These are phyloP conservation scores for Hephaestus fuliginosus DNA, from an alignment of 2,797 vertebrate genomes.

Conservation along the genomic window DNA sequence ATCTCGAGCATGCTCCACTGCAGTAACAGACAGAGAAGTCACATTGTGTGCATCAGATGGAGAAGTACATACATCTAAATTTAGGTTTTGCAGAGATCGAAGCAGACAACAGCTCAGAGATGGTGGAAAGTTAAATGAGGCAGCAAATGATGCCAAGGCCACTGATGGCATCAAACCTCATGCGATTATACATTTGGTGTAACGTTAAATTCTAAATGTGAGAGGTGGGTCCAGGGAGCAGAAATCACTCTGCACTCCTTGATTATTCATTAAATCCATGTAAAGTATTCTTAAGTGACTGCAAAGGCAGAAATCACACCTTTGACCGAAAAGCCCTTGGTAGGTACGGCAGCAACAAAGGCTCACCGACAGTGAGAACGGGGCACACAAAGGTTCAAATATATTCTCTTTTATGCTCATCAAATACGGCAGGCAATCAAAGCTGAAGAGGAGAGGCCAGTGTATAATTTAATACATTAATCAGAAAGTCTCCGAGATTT, in stretches of 20 bases:
- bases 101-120: constrained; percentile 54
- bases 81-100: constrained; percentile 48
- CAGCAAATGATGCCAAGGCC: constrained; percentile 64
- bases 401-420: constrained; percentile 31
- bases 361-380: constrained; percentile 4
- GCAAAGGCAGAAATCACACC: constrained; percentile 32
- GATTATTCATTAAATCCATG: constrained; percentile 53
- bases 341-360: constrained; percentile 8
- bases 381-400: constrained; percentile 4
- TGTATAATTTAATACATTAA: constrained; percentile 38
- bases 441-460: constrained; percentile 27
- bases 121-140: constrained; percentile 63
- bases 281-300: constrained; percentile 40
- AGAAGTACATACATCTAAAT: constrained; percentile 66
- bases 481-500: constrained; percentile 20
- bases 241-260: constrained; percentile 38
- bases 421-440: constrained; percentile 45
- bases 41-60: constrained; percentile 42
- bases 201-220: constrained; percentile 45
- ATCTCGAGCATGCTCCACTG: constrained; percentile 44
- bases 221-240: constrained; percentile 28
- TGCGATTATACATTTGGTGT: constrained; percentile 59
- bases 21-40: constrained; percentile 48
- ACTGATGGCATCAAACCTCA: constrained; percentile 56
- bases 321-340: constrained; percentile 34